These are phyloP conservation scores for Syndactyla subalaris DNA, from an alignment of 2,797 vertebrate genomes.

Conservation along the genomic window DNA sequence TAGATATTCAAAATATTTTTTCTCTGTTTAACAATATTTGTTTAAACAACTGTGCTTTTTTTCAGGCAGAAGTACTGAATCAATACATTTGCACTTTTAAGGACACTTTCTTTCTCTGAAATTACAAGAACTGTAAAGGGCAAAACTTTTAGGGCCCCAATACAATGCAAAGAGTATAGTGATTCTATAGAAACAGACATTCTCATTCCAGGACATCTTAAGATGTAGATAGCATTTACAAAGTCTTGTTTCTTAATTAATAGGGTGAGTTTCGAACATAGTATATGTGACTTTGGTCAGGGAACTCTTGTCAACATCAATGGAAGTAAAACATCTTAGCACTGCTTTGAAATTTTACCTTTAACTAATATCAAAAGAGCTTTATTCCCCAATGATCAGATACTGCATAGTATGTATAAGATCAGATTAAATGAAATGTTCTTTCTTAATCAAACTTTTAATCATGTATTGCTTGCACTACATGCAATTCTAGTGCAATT, in stretches of 20 bases:
- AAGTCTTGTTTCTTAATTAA: conserved; percentile 31
- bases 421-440: conserved; percentile 12
- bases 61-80: background rate
- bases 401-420: background rate
- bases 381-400: conserved; percentile 21
- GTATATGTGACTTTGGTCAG: background rate
- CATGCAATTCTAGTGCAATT: too few species aligned
- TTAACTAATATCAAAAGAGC: conserved; percentile 50
- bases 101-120: background rate
- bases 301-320: conserved; percentile 30
- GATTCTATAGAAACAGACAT: background rate
- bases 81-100: background rate
- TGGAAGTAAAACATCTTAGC: background rate
- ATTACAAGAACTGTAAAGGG: background rate
- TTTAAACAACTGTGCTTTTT: background rate
- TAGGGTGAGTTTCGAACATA: conserved; percentile 4
- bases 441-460: conserved; percentile 31
- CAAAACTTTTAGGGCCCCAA: background rate
- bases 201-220: background rate
- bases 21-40: background rate
- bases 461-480: background rate
- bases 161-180: background rate
- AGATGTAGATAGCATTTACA: background rate
- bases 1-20: background rate
- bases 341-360: conserved; percentile 63